Evolutionary conservation across 30 jellyfish, hydroid and myxozoan genomes (phyloP), one percentile per base, ranked within the genome.

Genomic region (Aurelia sp.): DNA sequence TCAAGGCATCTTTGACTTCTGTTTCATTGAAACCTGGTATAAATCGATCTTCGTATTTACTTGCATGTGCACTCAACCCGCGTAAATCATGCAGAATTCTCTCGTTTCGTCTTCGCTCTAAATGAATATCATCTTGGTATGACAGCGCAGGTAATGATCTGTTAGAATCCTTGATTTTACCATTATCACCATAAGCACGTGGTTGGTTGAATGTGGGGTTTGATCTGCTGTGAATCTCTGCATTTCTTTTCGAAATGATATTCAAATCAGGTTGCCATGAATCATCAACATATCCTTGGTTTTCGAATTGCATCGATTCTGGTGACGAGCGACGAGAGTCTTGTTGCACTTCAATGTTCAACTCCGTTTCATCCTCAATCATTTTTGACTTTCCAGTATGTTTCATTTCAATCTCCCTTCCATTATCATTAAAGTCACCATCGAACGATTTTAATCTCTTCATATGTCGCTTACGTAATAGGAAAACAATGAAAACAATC

Each of bases 71-170:
- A 33, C 62, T 40, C 21, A 62, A 61, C 18, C 91, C 91, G 12
- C 75, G 93, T 53, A 84, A 63, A 22, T 73, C 93, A 20, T 73
- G 86, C 52, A 84, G 78, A 51, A 84, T 84, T 70, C 93, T 64
- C 81, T 84, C 87, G 71, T 84, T 84, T 47, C 93, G 65, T 55
- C 62, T 20, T 47, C 31, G 40, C 20, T 82, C 92, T 71, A 73
- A n/a, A 50, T 82, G 86, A 44, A 21, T 31, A 12, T 63, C 87
- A 17, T 76, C 87, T 35, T 72, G 76, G 67, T 71, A 71, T 21
- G 64, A 40, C 71, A 51, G 41, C 19, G 74, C 31, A 4, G 93
- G 93, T 57, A 84, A 72, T 1, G 93, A 84, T 53, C 83, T 76
- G 57, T 84, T 84, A 18, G 93, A 66, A 13, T 60, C 84, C 6